Conservation (phyloP, 2,113 vertebrate genomes). For the Lasiurus borealis region DNA sequence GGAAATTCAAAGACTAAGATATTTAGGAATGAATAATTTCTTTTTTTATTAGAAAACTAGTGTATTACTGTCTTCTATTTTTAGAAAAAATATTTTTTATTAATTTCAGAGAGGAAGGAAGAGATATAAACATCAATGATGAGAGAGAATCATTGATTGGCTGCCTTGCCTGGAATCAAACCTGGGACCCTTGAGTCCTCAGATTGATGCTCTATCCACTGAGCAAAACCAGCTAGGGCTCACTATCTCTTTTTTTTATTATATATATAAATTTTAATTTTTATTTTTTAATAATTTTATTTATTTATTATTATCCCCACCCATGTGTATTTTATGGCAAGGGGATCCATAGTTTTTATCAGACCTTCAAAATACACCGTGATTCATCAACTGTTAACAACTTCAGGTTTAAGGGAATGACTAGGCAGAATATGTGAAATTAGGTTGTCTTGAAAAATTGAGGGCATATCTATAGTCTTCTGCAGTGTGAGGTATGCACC, state of each 20-base stretch:
- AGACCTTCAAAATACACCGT: not conserved
- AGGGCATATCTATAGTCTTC: not conserved
- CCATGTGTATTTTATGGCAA: not conserved
- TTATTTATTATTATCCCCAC: too few relatives aligned
- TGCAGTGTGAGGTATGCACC: rapidly evolving
- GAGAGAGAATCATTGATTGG: too few relatives aligned
- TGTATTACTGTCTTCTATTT: not conserved
- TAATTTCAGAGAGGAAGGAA: too few relatives aligned
- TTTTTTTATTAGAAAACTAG: not conserved
- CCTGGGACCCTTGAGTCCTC: too few relatives aligned
- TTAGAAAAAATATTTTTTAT: too few relatives aligned
- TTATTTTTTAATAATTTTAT: too few relatives aligned
- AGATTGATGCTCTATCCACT: too few relatives aligned
- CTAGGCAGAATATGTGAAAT: not conserved
- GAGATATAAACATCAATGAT: too few relatives aligned
- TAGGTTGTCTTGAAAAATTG: not conserved
- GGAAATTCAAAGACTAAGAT: not conserved
- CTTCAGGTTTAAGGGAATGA: not conserved
- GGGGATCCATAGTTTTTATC: not conserved
- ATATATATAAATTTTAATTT: too few relatives aligned
- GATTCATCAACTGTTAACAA: slow-evolving; percentile 8
- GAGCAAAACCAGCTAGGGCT: too few relatives aligned
- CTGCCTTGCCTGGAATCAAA: too few relatives aligned
- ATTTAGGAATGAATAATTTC: not conserved
- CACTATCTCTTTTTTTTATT: not conserved